phyloP scores from a whole-genome alignment of 1,140 invertebrate genomes.

The Drosophila ogumai region DNA sequence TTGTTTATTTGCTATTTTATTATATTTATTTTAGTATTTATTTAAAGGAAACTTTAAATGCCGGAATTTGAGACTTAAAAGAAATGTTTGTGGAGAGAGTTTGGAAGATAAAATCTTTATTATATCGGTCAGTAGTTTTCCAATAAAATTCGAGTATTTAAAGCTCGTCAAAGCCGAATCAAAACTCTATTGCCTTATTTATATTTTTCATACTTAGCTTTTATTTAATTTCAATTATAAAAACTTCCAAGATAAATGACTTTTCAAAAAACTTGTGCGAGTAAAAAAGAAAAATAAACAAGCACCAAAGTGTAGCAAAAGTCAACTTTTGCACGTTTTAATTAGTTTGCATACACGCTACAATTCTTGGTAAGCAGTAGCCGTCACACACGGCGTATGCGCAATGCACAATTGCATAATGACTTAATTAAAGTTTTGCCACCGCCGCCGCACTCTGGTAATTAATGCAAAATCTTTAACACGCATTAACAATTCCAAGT shows the following conservation, averaged over 20 bases:
- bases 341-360: slow-evolving; percentile 60
- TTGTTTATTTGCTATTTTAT: slow-evolving; percentile 33
- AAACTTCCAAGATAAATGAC: slow-evolving; percentile 35
- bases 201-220: neutral
- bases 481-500: slow-evolving; percentile 81
- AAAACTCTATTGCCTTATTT: neutral
- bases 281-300: neutral
- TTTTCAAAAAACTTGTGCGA: slow-evolving; percentile 8
- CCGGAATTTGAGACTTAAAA: neutral
- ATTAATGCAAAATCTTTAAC: slow-evolving; percentile 82
- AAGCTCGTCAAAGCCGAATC: neutral
- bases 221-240: slow-evolving; percentile 10
- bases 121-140: neutral
- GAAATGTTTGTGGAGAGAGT: neutral
- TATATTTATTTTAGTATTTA: slow-evolving; percentile 17
- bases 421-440: slow-evolving; percentile 73
- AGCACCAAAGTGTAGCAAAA: slow-evolving; percentile 7
- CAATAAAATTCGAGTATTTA: neutral
- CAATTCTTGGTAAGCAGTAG: slow-evolving; percentile 27
- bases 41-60: neutral
- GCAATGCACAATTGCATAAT: slow-evolving; percentile 71
- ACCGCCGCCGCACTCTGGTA: slow-evolving; percentile 42
- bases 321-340: slow-evolving; percentile 60
- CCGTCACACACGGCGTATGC: slow-evolving; percentile 27
- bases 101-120: neutral